Evolutionary conservation across 2,797 vertebrate species (phyloP).

Genomic region (Champsocephalus gunnari): DNA sequence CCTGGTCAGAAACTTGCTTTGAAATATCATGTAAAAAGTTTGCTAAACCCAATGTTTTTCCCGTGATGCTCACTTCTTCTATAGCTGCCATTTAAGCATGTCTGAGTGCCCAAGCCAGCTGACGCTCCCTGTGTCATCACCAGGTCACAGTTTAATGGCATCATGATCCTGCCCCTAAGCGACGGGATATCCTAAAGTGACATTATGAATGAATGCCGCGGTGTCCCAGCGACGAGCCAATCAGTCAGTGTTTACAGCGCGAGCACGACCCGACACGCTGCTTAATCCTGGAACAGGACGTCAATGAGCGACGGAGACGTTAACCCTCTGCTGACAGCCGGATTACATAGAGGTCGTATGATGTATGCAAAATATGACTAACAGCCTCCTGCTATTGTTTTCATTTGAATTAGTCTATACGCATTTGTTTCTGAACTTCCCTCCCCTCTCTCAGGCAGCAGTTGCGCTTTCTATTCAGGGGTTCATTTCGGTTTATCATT

Average conservation of each 20-base stretch:
- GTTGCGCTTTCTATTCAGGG: neutral
- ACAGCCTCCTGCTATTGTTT: slow-evolving; percentile 3
- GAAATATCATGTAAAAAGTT: neutral
- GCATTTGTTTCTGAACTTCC: neutral
- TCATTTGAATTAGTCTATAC: neutral
- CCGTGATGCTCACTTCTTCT: neutral
- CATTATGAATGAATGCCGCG: slow-evolving; percentile 25
- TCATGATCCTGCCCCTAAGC: slow-evolving; percentile 61
- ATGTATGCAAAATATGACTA: neutral
- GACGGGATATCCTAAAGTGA: slow-evolving; percentile 39
- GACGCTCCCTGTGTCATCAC: slow-evolving; percentile 45
- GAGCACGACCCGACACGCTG: neutral
- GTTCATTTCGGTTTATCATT: neutral
- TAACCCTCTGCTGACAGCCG: slow-evolving; percentile 45
- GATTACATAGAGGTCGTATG: slow-evolving; percentile 49
- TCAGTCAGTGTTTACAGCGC: slow-evolving; percentile 35
- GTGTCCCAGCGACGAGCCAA: slow-evolving; percentile 47
- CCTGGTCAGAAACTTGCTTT: neutral
- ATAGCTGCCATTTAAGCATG: slow-evolving; percentile 5
- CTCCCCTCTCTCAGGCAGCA: neutral
- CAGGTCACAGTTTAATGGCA: slow-evolving; percentile 63
- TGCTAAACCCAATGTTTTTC: neutral
- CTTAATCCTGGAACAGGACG: slow-evolving; percentile 67
- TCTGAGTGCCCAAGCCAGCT: slow-evolving; percentile 4
- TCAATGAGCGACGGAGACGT: slow-evolving; percentile 37